Base-by-base conservation (phyloP, 2,113 vertebrate genomes). In the Xiphophorus hellerii region DNA sequence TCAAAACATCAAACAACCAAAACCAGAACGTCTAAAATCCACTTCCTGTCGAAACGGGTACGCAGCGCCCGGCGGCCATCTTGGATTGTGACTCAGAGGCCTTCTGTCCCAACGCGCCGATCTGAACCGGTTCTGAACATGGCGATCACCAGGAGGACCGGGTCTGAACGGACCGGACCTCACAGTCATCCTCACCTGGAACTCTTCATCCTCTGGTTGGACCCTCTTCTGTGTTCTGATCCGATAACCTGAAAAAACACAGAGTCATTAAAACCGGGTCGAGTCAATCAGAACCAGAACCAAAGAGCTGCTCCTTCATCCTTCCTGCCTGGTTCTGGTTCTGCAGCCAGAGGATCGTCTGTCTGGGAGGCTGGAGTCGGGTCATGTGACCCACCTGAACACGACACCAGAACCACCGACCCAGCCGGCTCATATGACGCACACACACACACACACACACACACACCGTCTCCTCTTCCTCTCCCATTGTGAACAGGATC, bases 241-340 rank as follows among this genome's bases (percentile, higher is more conserved):
- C 58, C 1, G 0, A 65, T 27, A 14, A 78, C 60, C 88, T 85
- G 76, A 80, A 85, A 89, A 67, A 66, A 70, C 77, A 77, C 3
- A 37, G 20, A 42, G 15, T 48, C 44, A 30, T 62, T 29, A 30
- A 29, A 62, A 48, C 44, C 14, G 39, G 39, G 39, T 42, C 37
- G 11, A 12, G 37, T 13, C 12, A 3, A 12, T 42, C 39, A 42
- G 39, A 42, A 42, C 14, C 39, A 42, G 39, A 42, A 42, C 14
- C 39, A 42, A 15, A 42, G 39, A 42, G 39, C 39, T 42, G 13
- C 13, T 42, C 39, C 39, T 42, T 42, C 39, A 42, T 42, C 39
- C 39, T 42, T 42, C 12, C 39, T 13, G 39, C 42, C 44, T 48
- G 44, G 44, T 42, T 14, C 39, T 15, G 15, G 44, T 48, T 48